Evolutionary conservation across 2,113 vertebrate genomes (phyloP), one percentile per base, ranked within the genome.

Genomic region (Eptesicus fuscus): DNA sequence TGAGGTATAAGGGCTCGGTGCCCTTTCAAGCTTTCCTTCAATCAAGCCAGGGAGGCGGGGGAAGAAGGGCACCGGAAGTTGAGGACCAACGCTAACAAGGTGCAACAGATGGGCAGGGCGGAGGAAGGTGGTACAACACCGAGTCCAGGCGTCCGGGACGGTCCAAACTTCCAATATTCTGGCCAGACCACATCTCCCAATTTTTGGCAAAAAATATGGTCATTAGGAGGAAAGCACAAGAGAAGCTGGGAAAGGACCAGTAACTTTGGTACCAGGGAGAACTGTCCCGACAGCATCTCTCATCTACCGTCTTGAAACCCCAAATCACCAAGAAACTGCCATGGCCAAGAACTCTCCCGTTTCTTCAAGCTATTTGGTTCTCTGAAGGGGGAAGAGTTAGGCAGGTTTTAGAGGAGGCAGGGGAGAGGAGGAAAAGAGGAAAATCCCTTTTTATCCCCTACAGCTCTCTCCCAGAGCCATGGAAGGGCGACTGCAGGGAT

Each of bases 231-330:
- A 37, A 37, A 37, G 37, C 40, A 83, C 25, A 0, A 89, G 78
- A 92, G 70, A 95, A 47, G 90, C 88, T 71, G 63, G 90, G 63
- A 77, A 94, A 83, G 51, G 92, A 87, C 73, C 94, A 92, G 63
- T 73, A 85, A 83, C 97, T 97, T 96, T 97, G 97, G 97, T 97
- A 95, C 83, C 49, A 95, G 90, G 90, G 88, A 85, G 6, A 17
- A 44, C 16, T 6, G 42, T 86, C 49, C 86, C 35, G 51, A 76
- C 78, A 83, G 88, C 84, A 71, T 61, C 83, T 90, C 69, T 83
- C 32, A 80, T 22, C 83, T 78, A 92, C 42, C 42, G n/a, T 93
- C 82, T 87, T 14, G 35, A 95, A 92, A 61, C 77, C 89, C 79
- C 92, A 67, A 69, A 78, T 82, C 91, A 93, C 93, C 82, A 79